Evolutionary conservation across 2,113 vertebrate genomes (phyloP), one percentile per base, ranked within the genome.

Genomic region (Scopus umbretta): DNA sequence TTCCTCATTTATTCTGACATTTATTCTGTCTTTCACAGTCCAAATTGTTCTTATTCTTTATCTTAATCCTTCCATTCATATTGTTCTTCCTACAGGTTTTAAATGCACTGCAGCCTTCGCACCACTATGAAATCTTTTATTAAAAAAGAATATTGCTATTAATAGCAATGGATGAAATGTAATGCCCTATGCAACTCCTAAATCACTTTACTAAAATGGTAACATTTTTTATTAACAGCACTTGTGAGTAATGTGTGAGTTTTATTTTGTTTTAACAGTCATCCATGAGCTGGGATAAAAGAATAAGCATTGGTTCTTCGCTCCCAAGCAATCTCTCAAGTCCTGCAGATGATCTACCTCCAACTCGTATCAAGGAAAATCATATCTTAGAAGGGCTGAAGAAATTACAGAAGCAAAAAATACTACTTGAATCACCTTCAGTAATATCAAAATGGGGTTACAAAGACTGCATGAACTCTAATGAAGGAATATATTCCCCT

Each of bases 381-480:
- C 98, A 99, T 97, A 99, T 99, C 93, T 97, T 99, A 38, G 98
- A 99, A 97, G 99, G 99, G 61, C 98, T 99, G 62, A 98, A 98
- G 80, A 99, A 98, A 96, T 98, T 99, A 43, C 99, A 99, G 96
- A 98, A 98, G 81, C 97, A 96, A 92, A 98, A 98, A 95, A 97
- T 98, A 88, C n/a, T 97, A 55, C 97, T 98, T 90, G 98, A 98
- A 84, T 97, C 98, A 58, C 98, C 98, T 9, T 98, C 98, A 38
- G 96, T 98, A 95, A 98, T 98, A 95, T 98, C 98, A 92, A 99
- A 98, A 96, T 99, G 99, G 91, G 98, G 98, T 58, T 98, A 98
- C 95, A 99, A 99, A 97, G 99, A 99, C 92, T 99, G 99, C 96
- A 99, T 99, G 99, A 98, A 99, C 97, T 99, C 99, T 49, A 99